Evolutionary conservation across 2,797 vertebrate genomes (phyloP).

Genomic region (Malurus splendens): DNA sequence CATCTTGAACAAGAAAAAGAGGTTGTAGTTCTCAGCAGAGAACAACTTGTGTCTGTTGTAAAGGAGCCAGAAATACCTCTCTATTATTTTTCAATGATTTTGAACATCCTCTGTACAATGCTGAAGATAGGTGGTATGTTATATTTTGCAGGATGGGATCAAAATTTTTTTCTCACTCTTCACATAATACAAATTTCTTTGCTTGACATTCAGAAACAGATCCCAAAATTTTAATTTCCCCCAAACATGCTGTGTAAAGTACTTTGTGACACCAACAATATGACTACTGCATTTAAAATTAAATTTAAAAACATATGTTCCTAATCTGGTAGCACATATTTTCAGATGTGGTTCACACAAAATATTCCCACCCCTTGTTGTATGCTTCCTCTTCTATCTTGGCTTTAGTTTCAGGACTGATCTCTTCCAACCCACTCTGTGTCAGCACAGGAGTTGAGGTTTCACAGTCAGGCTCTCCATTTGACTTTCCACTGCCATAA

Average conservation of each 20-base stretch:
- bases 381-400: conserved; percentile 92
- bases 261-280: neutral
- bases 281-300: neutral
- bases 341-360: neutral
- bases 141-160: neutral
- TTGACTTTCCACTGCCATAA: conserved; percentile 85
- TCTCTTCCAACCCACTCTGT: conserved; percentile 77
- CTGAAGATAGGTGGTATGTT: neutral
- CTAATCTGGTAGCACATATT: neutral
- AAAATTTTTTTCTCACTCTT: neutral
- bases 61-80: neutral
- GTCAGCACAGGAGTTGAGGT: conserved; percentile 60
- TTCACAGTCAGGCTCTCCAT: conserved; percentile 79
- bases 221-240: neutral
- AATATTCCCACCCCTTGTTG: conserved; percentile 82
- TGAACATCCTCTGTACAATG: neutral
- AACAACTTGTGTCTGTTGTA: neutral
- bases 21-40: neutral
- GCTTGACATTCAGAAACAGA: neutral
- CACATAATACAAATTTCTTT: neutral
- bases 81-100: neutral
- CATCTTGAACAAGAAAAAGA: neutral
- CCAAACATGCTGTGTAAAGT: neutral
- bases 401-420: conserved; percentile 83
- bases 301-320: neutral